Conservation (phyloP, 2,797 vertebrate genomes). For the Nasua narica region DNA sequence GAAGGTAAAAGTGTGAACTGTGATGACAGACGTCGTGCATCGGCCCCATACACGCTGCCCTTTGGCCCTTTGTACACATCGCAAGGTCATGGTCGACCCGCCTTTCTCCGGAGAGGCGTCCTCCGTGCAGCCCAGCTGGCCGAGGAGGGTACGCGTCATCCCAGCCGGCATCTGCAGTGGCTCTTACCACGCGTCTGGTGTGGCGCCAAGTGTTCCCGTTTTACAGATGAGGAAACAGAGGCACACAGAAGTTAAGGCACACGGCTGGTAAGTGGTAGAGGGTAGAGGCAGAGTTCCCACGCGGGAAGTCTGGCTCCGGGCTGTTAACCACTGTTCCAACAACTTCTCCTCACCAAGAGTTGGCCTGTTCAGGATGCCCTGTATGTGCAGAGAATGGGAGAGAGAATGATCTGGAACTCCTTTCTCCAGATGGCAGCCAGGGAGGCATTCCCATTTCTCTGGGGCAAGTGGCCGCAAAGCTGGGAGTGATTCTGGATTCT, state of each 20-base stretch:
- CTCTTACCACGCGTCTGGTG: background rate
- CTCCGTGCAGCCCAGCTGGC: background rate
- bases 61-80: background rate
- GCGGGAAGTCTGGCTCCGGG: background rate
- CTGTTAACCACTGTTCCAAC: background rate
- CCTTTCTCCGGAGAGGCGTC: background rate
- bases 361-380: background rate
- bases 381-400: background rate
- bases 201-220: background rate
- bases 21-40: fast-evolving
- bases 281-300: background rate
- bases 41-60: background rate
- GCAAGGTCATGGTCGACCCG: background rate
- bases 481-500: background rate
- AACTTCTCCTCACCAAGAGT: background rate
- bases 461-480: background rate
- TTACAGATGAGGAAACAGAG: background rate
- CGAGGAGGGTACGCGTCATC: background rate
- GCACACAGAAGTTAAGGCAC: background rate
- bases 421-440: background rate
- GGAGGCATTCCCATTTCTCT: background rate
- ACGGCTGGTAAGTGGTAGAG: background rate
- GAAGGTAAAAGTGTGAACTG: background rate
- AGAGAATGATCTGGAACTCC: background rate
- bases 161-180: background rate